These are phyloP conservation scores for Drosophila lini DNA, from an alignment of 1,140 invertebrate species.

Conservation along the genomic window DNA sequence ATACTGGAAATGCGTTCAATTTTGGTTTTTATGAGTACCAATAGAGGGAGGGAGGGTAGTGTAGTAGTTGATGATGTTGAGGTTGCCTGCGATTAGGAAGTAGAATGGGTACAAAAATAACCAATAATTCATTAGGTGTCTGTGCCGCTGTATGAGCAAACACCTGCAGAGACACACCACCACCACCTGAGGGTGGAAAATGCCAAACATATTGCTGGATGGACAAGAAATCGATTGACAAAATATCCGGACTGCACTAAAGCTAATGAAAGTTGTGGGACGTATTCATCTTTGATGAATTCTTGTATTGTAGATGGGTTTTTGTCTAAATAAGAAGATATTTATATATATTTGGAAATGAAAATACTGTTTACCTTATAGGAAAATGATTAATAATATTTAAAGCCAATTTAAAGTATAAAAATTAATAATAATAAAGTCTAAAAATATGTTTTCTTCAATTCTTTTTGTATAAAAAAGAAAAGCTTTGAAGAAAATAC, in stretches of 20 bases:
- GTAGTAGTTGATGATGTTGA: slow-evolving; percentile 8
- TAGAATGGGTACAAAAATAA: slow-evolving; percentile 27
- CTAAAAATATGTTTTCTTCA: not conserved
- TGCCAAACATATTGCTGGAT: not conserved
- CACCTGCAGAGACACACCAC: slow-evolving; percentile 32
- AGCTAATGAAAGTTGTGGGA: not conserved
- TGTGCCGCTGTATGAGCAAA: slow-evolving; percentile 24
- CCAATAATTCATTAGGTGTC: slow-evolving; percentile 52
- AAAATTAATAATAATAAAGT: not conserved
- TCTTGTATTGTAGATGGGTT: not conserved
- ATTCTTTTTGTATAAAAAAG: too few species aligned
- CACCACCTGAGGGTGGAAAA: slow-evolving; percentile 11
- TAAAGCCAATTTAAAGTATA: not conserved
- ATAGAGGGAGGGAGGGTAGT: too few species aligned
- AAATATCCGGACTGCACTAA: slow-evolving; percentile 9
- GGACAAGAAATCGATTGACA: slow-evolving; percentile 24
- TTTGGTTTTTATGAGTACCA: slow-evolving; percentile 37
- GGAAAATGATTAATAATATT: not conserved
- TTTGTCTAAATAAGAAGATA: not conserved
- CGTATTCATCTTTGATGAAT: not conserved
- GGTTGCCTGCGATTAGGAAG: slow-evolving; percentile 18
- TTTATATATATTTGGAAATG: not conserved
- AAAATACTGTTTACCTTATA: not conserved
- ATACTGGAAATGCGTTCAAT: slow-evolving; percentile 65
- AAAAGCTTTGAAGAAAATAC: too few species aligned